phyloP scores from a whole-genome alignment of 2,888 invertebrate species.

The Pachycephus smyrnensis region DNA sequence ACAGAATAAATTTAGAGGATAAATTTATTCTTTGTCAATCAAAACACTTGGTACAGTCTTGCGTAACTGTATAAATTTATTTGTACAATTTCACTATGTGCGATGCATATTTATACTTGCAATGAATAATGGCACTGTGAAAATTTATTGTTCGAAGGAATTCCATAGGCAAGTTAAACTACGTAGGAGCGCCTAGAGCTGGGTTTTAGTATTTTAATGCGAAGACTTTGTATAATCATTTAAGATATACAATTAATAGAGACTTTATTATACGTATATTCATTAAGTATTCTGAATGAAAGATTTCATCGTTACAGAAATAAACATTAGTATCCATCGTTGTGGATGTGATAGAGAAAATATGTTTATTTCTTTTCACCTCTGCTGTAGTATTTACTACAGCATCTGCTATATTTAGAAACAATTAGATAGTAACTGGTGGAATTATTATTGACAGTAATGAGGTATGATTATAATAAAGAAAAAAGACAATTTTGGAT shows the following conservation, averaged over 20 bases:
- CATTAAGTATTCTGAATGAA: neutral
- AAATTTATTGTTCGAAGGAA: neutral
- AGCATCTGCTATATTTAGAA: neutral
- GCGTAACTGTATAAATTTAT: neutral
- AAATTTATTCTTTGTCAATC: neutral
- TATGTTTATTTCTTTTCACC: neutral
- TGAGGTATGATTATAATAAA: too few relatives aligned
- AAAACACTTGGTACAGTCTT: neutral
- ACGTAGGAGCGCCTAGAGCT: neutral
- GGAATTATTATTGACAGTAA: neutral
- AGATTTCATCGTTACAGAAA: neutral
- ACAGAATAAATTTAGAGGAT: neutral
- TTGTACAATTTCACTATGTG: neutral
- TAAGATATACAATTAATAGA: neutral
- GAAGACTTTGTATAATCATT: neutral
- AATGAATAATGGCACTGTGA: neutral
- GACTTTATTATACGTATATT: neutral
- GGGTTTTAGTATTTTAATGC: neutral
- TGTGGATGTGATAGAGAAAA: neutral
- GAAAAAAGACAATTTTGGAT: too few relatives aligned
- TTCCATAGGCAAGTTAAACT: neutral
- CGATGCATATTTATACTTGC: neutral
- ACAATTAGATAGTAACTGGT: neutral
- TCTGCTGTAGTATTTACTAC: neutral
- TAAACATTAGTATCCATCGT: neutral